Percentiles rank a stretch among this genome's conserved stretches.
phyloP scores from a whole-genome alignment of 2,888 invertebrate species.

The Chaetoderma sp. region DNA sequence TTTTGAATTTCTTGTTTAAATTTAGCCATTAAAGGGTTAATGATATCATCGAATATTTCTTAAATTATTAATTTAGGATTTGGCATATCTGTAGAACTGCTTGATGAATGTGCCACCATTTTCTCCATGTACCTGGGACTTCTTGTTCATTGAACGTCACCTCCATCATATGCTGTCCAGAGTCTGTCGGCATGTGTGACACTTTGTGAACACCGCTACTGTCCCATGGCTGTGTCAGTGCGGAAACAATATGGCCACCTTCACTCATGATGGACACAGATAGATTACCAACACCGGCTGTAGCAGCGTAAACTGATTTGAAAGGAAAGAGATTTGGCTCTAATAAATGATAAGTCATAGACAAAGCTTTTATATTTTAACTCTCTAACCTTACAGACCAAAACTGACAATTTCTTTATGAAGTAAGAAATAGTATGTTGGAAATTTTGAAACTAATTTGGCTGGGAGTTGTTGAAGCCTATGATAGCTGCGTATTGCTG shows the following conservation, averaged over 20 bases:
- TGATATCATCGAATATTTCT: too few species aligned
- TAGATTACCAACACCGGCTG: slow-evolving; percentile 96
- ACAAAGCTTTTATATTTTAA: not conserved
- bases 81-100: too few species aligned
- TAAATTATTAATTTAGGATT: too few species aligned
- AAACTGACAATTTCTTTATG: too few species aligned
- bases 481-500: too few species aligned
- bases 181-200: slow-evolving; percentile 96
- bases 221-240: slow-evolving; percentile 96
- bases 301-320: slow-evolving; percentile 88
- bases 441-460: not conserved
- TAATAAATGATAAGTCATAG: not conserved
- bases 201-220: slow-evolving; percentile 96
- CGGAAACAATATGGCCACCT: slow-evolving; percentile 97
- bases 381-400: too few species aligned
- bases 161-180: slow-evolving; percentile 90
- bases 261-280: slow-evolving; percentile 98
- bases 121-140: too few species aligned
- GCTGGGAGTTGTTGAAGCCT: not conserved
- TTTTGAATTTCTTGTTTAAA: too few species aligned
- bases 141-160: slow-evolving; percentile 96
- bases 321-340: too few species aligned
- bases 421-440: too few species aligned
- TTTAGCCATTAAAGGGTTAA: too few species aligned
- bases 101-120: too few species aligned